These are phyloP conservation scores for Labeo calbasu DNA, from an alignment of 2,797 vertebrate species.

Conservation along the genomic window DNA sequence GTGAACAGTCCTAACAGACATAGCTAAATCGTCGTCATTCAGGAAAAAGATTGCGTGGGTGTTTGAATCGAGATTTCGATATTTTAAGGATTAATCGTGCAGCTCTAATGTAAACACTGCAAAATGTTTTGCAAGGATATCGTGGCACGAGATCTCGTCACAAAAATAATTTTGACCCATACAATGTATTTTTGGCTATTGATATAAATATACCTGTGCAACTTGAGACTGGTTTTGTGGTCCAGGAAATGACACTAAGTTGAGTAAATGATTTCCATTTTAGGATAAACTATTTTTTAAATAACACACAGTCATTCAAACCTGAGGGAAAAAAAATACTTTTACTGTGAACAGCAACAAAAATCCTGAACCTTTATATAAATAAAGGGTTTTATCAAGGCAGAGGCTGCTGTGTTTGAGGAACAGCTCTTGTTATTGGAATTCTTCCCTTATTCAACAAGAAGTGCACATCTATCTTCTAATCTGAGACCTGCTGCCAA, in stretches of 20 bases:
- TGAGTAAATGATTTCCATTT: not conserved
- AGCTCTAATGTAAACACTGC: too few species aligned
- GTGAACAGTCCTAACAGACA: too few species aligned
- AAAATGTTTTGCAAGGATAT: too few species aligned
- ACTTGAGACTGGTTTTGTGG: too few species aligned
- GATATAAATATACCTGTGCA: too few species aligned
- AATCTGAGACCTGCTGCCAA: conserved; percentile 7
- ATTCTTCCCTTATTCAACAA: not conserved
- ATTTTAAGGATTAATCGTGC: too few species aligned
- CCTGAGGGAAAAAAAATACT: not conserved
- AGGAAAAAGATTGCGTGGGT: too few species aligned
- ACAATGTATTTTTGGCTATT: too few species aligned
- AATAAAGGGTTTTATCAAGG: conserved; percentile 12
- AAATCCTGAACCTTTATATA: not conserved
- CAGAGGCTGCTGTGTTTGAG: not conserved
- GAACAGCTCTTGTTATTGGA: conserved; percentile 15
- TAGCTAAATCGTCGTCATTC: too few species aligned
- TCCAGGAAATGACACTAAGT: not conserved
- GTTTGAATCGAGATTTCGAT: too few species aligned
- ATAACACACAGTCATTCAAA: not conserved
- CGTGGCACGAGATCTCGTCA: too few species aligned
- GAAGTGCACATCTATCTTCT: conserved; percentile 8
- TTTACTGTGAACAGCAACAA: not conserved
- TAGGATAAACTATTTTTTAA: not conserved
- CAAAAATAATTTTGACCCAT: too few species aligned